Evolutionary conservation across 2,888 invertebrate species (phyloP), one percentile per base, ranked within the genome.

Genomic region (Drosophila formosana): DNA sequence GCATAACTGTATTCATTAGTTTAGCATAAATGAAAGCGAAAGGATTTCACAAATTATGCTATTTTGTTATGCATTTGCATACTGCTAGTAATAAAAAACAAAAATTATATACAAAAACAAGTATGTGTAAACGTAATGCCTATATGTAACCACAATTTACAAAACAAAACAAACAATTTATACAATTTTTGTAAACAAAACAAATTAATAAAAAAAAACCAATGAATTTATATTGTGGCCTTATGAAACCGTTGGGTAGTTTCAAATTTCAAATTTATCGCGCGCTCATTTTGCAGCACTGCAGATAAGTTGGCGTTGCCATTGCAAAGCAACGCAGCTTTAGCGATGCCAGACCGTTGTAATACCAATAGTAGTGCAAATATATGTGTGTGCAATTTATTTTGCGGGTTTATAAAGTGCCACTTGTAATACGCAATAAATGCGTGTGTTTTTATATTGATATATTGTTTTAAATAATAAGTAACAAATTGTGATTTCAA

Each of bases 181-280:
- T 82, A 88, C 85, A 85, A 76, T 53, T 82, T 82, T 82, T 82
- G 82, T 82, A 88, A 81, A 58, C 60, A 71, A 79, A 72, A 65
- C 43, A 64, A 75, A 72, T 68, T 25, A 77, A 76, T 67, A 76
- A 78, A 76, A 72, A 34, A n/a, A 37, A 41, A 58, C n/a, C 52
- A 82, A 81, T 80, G 75, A 82, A 78, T 78, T 87, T 83, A 80
- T 65, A 58, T 67, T 60, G 55, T 63, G 66, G 58, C 43, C 64
- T 65, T 53, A 37, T 73, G 50, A 41, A 58, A 26, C 30, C 18
- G 23, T 50, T 28, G 11, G 11, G 30, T 9, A 0, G 7, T 26
- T 18, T 6, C 4, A 25, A n/a, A 0, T 51, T 75, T 51, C 0
- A 66, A 58, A 39, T 39, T 18, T 32, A 9, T 11, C 39, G 55